Evolutionary conservation across 1,140 invertebrate species (phyloP).

Genomic region (Sesamia nonagrioides): DNA sequence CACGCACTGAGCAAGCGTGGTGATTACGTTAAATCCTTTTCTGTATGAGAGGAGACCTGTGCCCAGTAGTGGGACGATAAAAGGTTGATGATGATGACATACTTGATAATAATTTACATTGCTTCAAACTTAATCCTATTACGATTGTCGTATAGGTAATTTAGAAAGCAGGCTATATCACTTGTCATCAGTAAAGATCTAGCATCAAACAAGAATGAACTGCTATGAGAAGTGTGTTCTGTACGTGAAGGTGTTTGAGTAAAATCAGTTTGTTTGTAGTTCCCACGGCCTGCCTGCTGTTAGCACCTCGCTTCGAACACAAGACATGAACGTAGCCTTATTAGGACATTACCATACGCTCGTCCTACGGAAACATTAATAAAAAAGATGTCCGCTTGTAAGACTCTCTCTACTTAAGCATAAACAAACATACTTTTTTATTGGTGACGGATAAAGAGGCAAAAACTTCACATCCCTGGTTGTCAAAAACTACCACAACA

Average conservation of each 20-base stretch:
- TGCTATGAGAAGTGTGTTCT: constrained; percentile 24
- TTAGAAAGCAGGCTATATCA: too few relatives aligned
- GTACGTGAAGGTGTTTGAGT: constrained; percentile 45
- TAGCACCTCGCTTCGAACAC: constrained; percentile 65
- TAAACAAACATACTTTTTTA: neutral
- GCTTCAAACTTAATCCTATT: too few relatives aligned
- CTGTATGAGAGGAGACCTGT: too few relatives aligned
- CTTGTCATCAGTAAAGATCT: neutral
- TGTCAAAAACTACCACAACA: too few relatives aligned
- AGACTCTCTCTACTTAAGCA: neutral
- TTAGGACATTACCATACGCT: constrained; percentile 42
- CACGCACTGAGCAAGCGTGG: too few relatives aligned
- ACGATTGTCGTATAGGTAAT: too few relatives aligned
- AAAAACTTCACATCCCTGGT: too few relatives aligned
- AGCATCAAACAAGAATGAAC: constrained; percentile 44
- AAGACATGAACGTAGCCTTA: constrained; percentile 45
- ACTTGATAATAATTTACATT: too few relatives aligned
- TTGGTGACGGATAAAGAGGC: too few relatives aligned
- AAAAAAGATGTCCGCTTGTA: neutral
- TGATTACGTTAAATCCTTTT: too few relatives aligned
- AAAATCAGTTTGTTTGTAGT: constrained; percentile 67
- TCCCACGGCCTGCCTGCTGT: constrained; percentile 71
- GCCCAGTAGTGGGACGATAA: too few relatives aligned
- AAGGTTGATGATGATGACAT: too few relatives aligned
- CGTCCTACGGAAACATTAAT: constrained; percentile 24